phyloP scores from a whole-genome alignment of 2,113 vertebrate species.

The Heliornis fulica region DNA sequence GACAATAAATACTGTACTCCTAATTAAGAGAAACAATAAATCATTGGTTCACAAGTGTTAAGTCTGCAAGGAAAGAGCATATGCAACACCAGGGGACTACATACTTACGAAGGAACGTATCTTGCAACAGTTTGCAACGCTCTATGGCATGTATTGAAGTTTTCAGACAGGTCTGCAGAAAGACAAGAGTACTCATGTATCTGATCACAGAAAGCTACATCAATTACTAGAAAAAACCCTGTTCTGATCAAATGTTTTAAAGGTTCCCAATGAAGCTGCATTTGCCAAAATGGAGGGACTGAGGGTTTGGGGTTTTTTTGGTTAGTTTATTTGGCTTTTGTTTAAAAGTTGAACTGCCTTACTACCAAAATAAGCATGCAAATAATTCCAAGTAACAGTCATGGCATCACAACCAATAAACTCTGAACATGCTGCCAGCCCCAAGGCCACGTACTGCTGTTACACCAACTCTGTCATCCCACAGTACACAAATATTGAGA shows the following conservation, averaged over 20 bases:
- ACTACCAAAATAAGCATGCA: background rate
- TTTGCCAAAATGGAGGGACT: background rate
- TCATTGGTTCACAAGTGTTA: background rate
- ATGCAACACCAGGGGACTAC: background rate
- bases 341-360: background rate
- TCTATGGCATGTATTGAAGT: slow-evolving; percentile 89
- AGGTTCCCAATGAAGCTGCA: background rate
- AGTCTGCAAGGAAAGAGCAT: background rate
- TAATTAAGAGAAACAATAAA: background rate
- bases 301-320: no score
- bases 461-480: background rate
- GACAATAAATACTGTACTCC: background rate
- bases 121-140: slow-evolving; percentile 88
- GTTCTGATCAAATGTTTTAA: background rate
- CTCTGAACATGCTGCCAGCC: background rate
- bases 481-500: background rate
- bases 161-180: slow-evolving; percentile 80
- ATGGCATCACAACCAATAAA: background rate
- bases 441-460: background rate
- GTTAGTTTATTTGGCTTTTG: background rate
- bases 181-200: background rate
- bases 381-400: background rate
- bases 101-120: slow-evolving; percentile 97
- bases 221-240: background rate
- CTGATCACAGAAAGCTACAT: background rate